A percentile compares a stretch with the other conserved stretches of the same genome.
Evolutionary conservation across 2,888 invertebrate species (phyloP).

Genomic region (Trachelus tabidus): DNA sequence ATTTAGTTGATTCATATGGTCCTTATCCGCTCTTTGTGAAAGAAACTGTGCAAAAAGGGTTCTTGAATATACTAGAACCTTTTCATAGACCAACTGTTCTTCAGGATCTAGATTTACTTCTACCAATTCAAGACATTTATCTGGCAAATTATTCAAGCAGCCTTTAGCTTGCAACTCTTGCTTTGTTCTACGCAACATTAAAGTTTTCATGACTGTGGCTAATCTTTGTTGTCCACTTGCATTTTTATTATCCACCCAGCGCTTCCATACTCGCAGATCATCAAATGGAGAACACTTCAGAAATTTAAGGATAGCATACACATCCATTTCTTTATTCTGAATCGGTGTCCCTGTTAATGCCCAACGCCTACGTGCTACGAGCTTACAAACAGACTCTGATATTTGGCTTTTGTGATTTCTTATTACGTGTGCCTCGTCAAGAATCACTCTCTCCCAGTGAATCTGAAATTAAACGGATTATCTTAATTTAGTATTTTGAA

Average conservation of each 20-base stretch:
- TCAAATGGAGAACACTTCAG: slow-evolving; percentile 89
- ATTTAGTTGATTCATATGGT: slow-evolving; percentile 52
- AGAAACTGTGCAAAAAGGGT: slow-evolving; percentile 82
- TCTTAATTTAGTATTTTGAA: slow-evolving; percentile 2
- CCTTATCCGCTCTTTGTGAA: slow-evolving; percentile 79
- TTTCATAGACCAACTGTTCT: slow-evolving; percentile 84
- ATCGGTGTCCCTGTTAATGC: slow-evolving; percentile 94
- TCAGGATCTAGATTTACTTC: slow-evolving; percentile 75
- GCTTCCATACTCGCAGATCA: slow-evolving; percentile 89
- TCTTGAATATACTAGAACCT: slow-evolving; percentile 77
- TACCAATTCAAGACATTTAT: slow-evolving; percentile 70
- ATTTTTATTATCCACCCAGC: slow-evolving; percentile 89
- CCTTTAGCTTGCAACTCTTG: slow-evolving; percentile 77
- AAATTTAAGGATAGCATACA: slow-evolving; percentile 85
- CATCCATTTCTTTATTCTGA: slow-evolving; percentile 90
- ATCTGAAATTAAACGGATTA: slow-evolving; percentile 65
- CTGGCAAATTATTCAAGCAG: slow-evolving; percentile 73
- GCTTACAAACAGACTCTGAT: slow-evolving; percentile 76
- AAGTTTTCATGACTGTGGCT: slow-evolving; percentile 84
- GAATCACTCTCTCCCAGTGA: slow-evolving; percentile 85
- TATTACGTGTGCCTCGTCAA: slow-evolving; percentile 95
- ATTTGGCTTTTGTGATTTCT: slow-evolving; percentile 87
- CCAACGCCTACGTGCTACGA: slow-evolving; percentile 77
- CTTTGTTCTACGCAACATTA: slow-evolving; percentile 92
- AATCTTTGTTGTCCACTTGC: slow-evolving; percentile 83